Evolutionary conservation across 1,140 invertebrate species (phyloP).

Genomic region (Phortica variegata): DNA sequence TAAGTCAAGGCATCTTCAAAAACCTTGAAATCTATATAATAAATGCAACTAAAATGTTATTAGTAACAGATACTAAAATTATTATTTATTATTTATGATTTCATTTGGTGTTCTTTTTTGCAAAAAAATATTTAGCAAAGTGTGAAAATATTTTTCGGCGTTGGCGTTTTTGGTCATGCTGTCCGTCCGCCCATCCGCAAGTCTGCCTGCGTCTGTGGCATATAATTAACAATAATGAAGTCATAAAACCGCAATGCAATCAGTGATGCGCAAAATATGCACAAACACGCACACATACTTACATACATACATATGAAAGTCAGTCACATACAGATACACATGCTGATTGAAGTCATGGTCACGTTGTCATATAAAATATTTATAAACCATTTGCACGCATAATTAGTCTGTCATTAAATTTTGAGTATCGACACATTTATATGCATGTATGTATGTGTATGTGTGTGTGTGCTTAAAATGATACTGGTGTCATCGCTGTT

Average conservation of each 20-base stretch:
- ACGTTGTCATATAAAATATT: constrained; percentile 43
- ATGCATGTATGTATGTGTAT: neutral
- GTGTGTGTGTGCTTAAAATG: constrained; percentile 16
- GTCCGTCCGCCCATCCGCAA: no score
- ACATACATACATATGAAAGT: constrained; percentile 4
- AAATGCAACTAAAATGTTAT: no score
- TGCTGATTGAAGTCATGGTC: constrained; percentile 34
- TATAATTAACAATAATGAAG: constrained; percentile 55
- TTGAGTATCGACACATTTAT: constrained; percentile 31
- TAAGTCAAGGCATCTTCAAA: no score
- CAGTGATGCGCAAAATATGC: constrained; percentile 52
- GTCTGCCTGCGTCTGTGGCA: no score
- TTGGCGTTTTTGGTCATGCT: no score
- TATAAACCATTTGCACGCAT: constrained; percentile 54
- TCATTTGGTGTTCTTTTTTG: no score
- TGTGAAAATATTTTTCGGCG: no score
- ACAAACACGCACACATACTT: constrained; percentile 10
- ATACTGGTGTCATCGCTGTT: constrained; percentile 6
- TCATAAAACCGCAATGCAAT: constrained; percentile 54
- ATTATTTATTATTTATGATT: no score
- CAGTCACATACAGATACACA: neutral
- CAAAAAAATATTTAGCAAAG: no score
- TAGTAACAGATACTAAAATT: no score
- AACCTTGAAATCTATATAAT: no score
- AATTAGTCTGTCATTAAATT: constrained; percentile 53